Conservation (phyloP, 2,113 vertebrate species). For the Vicugna pacos region DNA sequence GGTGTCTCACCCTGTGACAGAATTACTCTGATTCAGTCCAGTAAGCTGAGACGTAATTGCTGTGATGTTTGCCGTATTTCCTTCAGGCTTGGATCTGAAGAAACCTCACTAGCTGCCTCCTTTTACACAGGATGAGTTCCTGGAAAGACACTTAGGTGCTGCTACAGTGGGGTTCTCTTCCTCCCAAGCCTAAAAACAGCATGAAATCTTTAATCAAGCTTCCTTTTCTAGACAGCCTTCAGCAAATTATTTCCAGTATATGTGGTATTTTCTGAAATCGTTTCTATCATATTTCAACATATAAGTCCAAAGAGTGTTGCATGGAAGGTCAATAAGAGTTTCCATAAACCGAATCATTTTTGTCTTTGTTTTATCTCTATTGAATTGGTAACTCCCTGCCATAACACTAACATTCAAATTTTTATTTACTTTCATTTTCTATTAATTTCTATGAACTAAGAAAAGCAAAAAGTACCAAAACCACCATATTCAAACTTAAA, state of each 20-base stretch:
- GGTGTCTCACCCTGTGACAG: neutral
- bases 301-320: neutral
- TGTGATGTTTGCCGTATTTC: neutral
- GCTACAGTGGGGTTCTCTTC: neutral
- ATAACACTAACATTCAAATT: neutral
- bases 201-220: neutral
- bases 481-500: neutral
- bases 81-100: neutral
- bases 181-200: neutral
- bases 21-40: conserved; percentile 7
- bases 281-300: conserved; percentile 14
- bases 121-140: neutral
- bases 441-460: conserved; percentile 35
- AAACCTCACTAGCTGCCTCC: neutral
- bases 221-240: neutral
- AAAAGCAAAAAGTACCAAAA: conserved; percentile 27
- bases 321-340: neutral
- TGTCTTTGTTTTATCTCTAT: conserved; percentile 35
- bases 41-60: conserved; percentile 29
- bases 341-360: conserved; percentile 17
- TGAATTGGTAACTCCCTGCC: neutral
- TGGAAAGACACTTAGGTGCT: neutral
- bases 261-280: neutral
- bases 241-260: neutral
- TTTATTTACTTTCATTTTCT: conserved; percentile 29